Conservation (phyloP, 2,888 invertebrate genomes). For the Eilema caniola region DNA sequence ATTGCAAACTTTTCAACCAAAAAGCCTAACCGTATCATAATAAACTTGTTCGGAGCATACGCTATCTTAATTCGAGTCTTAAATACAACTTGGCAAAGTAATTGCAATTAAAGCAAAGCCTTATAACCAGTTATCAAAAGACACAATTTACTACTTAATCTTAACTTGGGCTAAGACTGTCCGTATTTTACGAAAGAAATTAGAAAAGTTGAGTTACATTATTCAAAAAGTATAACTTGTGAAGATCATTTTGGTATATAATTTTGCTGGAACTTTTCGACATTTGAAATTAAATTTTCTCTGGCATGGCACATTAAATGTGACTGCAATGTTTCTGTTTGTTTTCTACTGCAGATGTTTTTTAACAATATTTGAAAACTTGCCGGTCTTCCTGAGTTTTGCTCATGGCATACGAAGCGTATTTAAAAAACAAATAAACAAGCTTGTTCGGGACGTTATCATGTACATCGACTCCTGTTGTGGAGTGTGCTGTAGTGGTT, state of each 20-base stretch:
- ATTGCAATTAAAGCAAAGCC: constrained; percentile 49
- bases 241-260: constrained; percentile 22
- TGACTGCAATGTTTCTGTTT: constrained; percentile 14
- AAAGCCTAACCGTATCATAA: neutral
- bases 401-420: too few species aligned
- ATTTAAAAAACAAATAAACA: too few species aligned
- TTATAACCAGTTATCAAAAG: constrained; percentile 60
- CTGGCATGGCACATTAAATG: constrained; percentile 15
- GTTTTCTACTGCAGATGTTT: constrained; percentile 9
- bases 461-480: too few species aligned
- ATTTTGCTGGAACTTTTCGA: constrained; percentile 24
- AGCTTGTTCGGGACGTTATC: too few species aligned
- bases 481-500: too few species aligned
- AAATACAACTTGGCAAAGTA: constrained; percentile 36
- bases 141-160: constrained; percentile 60
- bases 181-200: constrained; percentile 25
- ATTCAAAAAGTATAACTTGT: constrained; percentile 22
- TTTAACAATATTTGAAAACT: too few species aligned
- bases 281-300: constrained; percentile 21
- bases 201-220: constrained; percentile 29
- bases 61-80: constrained; percentile 24
- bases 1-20: neutral
- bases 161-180: constrained; percentile 28
- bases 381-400: too few species aligned
- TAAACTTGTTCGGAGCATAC: neutral